Evolutionary conservation across 2,113 vertebrate genomes (phyloP).

Genomic region (Perccottus glenii): DNA sequence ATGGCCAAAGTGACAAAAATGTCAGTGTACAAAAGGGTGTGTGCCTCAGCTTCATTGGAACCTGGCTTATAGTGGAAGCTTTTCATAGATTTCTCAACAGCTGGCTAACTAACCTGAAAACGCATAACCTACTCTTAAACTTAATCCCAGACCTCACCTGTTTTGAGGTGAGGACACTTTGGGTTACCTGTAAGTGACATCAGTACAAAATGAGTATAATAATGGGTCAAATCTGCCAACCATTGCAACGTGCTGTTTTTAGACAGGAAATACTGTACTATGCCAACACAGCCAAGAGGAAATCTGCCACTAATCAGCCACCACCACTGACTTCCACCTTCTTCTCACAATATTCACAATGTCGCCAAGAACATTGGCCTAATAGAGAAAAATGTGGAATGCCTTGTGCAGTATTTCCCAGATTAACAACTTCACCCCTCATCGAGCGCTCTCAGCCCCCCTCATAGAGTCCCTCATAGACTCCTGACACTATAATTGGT

Average conservation of each 20-base stretch:
- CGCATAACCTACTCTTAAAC: background rate
- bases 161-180: too few relatives aligned
- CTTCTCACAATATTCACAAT: conserved; percentile 20
- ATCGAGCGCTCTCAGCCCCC: conserved; percentile 55
- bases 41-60: too few relatives aligned
- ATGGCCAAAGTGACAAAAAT: too few relatives aligned
- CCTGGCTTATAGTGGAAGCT: too few relatives aligned
- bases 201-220: conserved; percentile 62
- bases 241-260: conserved; percentile 72
- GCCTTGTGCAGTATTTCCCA: conserved; percentile 70
- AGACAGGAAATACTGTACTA: conserved; percentile 62
- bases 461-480: too few relatives aligned
- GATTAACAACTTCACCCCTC: conserved; percentile 78
- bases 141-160: background rate
- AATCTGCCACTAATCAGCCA: conserved; percentile 59
- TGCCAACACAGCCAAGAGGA: conserved; percentile 63
- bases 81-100: conserved; percentile 47
- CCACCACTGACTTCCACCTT: background rate
- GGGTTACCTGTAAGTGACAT: conserved; percentile 37
- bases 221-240: conserved; percentile 75
- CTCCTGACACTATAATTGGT: background rate
- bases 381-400: conserved; percentile 54
- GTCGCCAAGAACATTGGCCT: conserved; percentile 19
- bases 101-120: conserved; percentile 42
- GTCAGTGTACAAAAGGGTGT: too few relatives aligned